Base-by-base conservation (phyloP, 2,797 vertebrate species). In the Eospalax fontanierii region DNA sequence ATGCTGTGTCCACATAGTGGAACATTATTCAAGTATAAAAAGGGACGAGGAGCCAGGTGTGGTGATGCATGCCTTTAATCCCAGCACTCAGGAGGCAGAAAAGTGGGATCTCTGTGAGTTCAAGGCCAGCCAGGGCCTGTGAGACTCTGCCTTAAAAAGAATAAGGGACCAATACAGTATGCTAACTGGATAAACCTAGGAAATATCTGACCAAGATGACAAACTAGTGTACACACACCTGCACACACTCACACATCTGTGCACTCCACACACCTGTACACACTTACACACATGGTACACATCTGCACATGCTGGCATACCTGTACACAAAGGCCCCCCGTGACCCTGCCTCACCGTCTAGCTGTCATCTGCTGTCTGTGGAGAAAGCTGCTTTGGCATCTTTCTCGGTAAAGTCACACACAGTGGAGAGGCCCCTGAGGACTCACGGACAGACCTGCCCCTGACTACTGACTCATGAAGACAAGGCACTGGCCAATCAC, bases 361-460 rank as follows among this genome's bases (percentile, higher is more conserved):
- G 15, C 30, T 5, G 15, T 28, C 8, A n/a, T n/a, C 33, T 33
- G 19, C 2, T 50, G 30, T 54, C 65, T 70, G 15, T 12, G 3
- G 35, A 68, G 33, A 9, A 12, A 30, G 22, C 7, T n/a, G n/a
- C 71, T n/a, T 43, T 16, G 28, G 4, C 18, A 21, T 19, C 46
- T 10, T 24, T 24, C 24, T 4, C 22, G 18, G 14, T 33, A 21
- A 6, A n/a, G 65, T 46, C 40, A 59, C 54, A 40, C n/a, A 73
- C 22, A 19, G 40, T 30, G 2, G 30, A 3, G 4, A 0, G 14
- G 1, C 28, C 1, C 3, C 26, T 2, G 26, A 33, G 50, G 33
- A 2, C 46, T 10, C 16, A 28, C 65, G 65, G 33, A 28, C 59
- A 11, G 33, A 74, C 65, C 7, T 2, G 0, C 43, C 59, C 35